These are phyloP conservation scores for Cepphus grylle DNA, from an alignment of 2,113 vertebrate species.

Conservation along the genomic window DNA sequence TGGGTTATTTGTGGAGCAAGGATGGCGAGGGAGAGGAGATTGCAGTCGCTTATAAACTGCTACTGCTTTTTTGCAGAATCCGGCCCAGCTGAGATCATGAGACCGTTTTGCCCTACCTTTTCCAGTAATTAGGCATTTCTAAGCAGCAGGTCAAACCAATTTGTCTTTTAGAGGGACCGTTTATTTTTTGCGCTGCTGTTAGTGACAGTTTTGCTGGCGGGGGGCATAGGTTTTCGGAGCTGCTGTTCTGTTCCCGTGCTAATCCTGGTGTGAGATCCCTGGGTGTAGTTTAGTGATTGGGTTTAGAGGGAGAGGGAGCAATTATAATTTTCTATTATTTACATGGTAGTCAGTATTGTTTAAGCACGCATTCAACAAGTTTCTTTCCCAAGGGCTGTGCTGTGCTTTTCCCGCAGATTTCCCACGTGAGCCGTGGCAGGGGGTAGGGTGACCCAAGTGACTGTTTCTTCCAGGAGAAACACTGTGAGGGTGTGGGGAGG, in stretches of 20 bases:
- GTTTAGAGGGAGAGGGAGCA: not conserved
- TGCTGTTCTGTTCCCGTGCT: not conserved
- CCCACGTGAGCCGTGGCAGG: not conserved
- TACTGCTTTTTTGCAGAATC: not conserved
- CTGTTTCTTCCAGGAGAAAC: not conserved
- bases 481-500: not conserved
- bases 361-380: not conserved
- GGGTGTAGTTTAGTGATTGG: not conserved
- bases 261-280: not conserved
- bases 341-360: not conserved
- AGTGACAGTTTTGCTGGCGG: not conserved
- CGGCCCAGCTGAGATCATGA: not conserved
- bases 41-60: fast-evolving
- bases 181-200: not conserved
- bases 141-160: not conserved
- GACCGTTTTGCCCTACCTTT: not conserved
- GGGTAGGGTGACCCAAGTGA: not conserved
- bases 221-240: not conserved
- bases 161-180: not conserved
- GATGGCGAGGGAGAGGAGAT: not conserved
- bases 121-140: not conserved
- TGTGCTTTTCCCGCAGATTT: not conserved
- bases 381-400: not conserved
- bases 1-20: not conserved
- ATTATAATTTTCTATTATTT: not conserved